Base-by-base conservation (phyloP, 2,797 vertebrate species). In the Anas flavirostris region DNA sequence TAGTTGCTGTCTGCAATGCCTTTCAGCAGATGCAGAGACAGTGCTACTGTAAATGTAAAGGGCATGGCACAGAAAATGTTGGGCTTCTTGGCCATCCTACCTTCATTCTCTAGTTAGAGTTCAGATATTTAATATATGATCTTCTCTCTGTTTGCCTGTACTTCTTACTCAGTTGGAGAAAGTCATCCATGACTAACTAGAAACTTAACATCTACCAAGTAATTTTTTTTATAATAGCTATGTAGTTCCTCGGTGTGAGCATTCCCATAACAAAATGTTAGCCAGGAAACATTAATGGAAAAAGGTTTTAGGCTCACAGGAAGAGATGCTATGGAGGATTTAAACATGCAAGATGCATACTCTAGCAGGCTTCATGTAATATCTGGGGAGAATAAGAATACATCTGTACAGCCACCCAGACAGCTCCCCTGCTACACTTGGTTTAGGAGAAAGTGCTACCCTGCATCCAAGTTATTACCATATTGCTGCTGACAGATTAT, bases 401-500 rank as follows among this genome's bases (percentile, higher is more conserved):
- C 0, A 3, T 14, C 23, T 35, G 31, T 4, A 11, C 4, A n/a
- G 16, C 7, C 48, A 41, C 10, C 46, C 37, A 68, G 53, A 29
- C 10, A 70, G 8, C 26, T 83, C 21, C 31, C 19, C 23, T 73
- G 17, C 50, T 79, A 17, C 46, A 8, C 37, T 25, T 73, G 55
- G 46, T 79, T 88, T 59, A 59, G 18, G 23, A 82, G 35, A 23
- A 11, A 90, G 12, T 35, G 29, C 9, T 86, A 46, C 37, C 29
- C 17, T 56, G 31, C 25, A 31, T 66, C 50, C 87, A 80, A 53
- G 50, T 70, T 86, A 9, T 28, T 81, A 85, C 76, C 53, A 37
- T 87, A 75, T 62, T 92, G 87, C 79, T 85, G 87, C 85, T 94
- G 85, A 81, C 73, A 88, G 48, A 33, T 82, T 85, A 9, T 44